Evolutionary conservation across 1,140 invertebrate genomes (phyloP), one percentile per base, ranked within the genome.

Genomic region (Bactericera cockerelli): DNA sequence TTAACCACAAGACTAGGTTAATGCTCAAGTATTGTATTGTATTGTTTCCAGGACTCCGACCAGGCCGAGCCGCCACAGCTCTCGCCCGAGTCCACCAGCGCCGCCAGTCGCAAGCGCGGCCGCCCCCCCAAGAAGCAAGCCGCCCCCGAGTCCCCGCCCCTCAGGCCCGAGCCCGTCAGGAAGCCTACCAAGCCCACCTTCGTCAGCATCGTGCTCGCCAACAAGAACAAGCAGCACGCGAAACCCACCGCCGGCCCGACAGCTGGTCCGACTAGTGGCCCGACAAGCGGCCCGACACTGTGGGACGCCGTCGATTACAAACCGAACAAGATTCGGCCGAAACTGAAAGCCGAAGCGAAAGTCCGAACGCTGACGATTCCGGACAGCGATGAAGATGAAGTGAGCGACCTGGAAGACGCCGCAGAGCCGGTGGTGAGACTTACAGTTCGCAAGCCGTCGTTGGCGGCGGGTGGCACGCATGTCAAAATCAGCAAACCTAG

Each of bases 41-140:
- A n/a, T n/a, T n/a, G n/a, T n/a, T n/a, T n/a, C n/a, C n/a, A 49
- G 8, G 42, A 49, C 19, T 49, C 42, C 3, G n/a, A 16, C n/a
- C n/a, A 16, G n/a, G 8, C 6, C 6, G 42, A 58, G 38, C 59
- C 59, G 3, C 36, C 54, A 13, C 53, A 54, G 13, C 38, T 55
- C 3, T 55, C 58, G 24, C 54, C 60, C 57, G 70, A 66, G 1
- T 72, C 68, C 31, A 76, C 76, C 0, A 81, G 82, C 0, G 85
- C 82, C 0, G 87, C 88, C 63, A 89, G 89, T n/a, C 76, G 88
- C 6, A 90, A 90, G 74, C 86, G 87, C 1, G 86, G 87, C 1
- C 74, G 86, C 61, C 87, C 87, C 0, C 81, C 84, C 58, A 89
- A 88, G 66, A 73, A 77, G 59, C 78, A 75, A 16, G n/a, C n/a